phyloP scores from a whole-genome alignment of 1,140 invertebrate species.

The Zaprionus ghesquierei region DNA sequence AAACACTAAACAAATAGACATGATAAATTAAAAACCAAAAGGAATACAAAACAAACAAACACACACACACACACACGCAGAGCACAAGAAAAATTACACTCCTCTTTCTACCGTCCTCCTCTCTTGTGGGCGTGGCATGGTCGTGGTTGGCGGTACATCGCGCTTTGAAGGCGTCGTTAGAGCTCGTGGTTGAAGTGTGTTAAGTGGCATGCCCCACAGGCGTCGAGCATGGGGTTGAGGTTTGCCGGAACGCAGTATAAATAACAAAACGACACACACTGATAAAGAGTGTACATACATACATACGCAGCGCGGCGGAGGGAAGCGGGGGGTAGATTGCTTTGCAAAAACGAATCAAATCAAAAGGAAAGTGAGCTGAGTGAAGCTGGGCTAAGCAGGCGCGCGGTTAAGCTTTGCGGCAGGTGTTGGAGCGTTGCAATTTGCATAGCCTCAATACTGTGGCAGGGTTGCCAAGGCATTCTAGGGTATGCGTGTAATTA shows the following conservation, averaged over 20 bases:
- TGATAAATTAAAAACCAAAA: conserved; percentile 78
- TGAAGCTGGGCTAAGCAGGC: too few species aligned
- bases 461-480: conserved; percentile 38
- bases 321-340: not conserved
- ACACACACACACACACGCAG: conserved; percentile 26
- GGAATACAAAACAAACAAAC: conserved; percentile 57
- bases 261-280: conserved; percentile 78
- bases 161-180: conserved; percentile 19
- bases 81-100: conserved; percentile 49
- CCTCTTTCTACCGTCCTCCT: too few species aligned
- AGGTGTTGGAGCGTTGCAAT: conserved; percentile 64
- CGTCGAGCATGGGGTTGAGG: conserved; percentile 8
- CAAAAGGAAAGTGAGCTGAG: too few species aligned
- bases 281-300: conserved; percentile 35
- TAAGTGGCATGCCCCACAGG: conserved; percentile 74
- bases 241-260: conserved; percentile 61
- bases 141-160: conserved; percentile 3
- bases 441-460: conserved; percentile 48
- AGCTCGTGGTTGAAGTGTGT: conserved; percentile 57
- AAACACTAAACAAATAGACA: conserved; percentile 78
- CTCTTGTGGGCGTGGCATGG: conserved; percentile 46
- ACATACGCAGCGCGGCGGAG: too few species aligned
- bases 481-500: too few species aligned
- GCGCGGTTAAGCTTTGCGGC: conserved; percentile 44
- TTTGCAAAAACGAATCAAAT: not conserved